phyloP scores from a whole-genome alignment of 2,113 vertebrate species.

The Microtus oregoni region DNA sequence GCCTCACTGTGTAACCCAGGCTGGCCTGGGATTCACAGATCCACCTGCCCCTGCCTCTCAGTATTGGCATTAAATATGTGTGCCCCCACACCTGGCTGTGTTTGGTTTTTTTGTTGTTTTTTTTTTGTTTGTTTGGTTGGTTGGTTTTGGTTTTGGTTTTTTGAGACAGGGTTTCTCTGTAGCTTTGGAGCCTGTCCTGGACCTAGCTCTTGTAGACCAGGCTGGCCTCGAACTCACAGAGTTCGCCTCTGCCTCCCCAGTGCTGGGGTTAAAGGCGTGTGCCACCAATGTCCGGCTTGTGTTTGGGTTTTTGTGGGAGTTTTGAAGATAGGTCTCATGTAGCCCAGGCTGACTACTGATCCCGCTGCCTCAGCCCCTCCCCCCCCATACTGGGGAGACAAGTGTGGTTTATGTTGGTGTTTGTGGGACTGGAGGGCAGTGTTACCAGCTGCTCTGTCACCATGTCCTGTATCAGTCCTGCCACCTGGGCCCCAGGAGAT shows the following conservation, averaged over 20 bases:
- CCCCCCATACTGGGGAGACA: neutral
- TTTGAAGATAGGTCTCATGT: neutral
- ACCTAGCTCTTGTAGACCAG: too few relatives aligned
- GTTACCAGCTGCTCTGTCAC: neutral
- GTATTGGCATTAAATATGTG: neutral
- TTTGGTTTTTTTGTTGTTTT: too few relatives aligned
- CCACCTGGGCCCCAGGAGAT: neutral
- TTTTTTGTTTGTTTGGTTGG: too few relatives aligned
- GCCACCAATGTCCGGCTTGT: neutral
- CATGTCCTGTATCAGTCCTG: neutral
- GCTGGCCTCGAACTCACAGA: too few relatives aligned
- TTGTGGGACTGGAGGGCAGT: neutral
- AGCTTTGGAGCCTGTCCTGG: too few relatives aligned
- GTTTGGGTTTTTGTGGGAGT: neutral
- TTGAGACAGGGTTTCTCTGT: too few relatives aligned
- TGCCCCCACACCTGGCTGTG: neutral
- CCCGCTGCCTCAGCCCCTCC: neutral
- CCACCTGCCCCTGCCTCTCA: neutral
- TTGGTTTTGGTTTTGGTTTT: too few relatives aligned
- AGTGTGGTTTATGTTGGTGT: neutral
- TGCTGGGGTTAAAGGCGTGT: too few relatives aligned
- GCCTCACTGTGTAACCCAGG: neutral
- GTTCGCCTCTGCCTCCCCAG: too few relatives aligned
- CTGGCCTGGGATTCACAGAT: neutral
- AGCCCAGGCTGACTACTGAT: neutral